A percentile compares a stretch with the other conserved stretches of the same genome.
Conservation (phyloP, 2,113 vertebrate species). For the Neomonachus schauinslandi region DNA sequence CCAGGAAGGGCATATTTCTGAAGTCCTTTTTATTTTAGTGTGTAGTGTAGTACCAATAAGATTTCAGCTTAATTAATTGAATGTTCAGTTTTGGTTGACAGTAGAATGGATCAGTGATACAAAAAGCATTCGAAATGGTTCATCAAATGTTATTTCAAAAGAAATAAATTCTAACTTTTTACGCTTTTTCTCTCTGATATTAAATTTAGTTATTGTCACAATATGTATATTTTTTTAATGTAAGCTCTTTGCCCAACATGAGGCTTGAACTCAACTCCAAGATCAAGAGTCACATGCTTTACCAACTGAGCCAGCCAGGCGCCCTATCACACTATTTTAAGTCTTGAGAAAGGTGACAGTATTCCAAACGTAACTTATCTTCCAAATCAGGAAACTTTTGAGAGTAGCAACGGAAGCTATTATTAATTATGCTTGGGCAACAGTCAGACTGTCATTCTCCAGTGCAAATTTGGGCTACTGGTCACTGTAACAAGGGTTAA, state of each 20-base stretch:
- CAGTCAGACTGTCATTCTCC: not conserved
- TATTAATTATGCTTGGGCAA: not conserved
- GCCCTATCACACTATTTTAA: not conserved
- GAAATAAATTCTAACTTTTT: not conserved
- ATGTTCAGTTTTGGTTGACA: not conserved
- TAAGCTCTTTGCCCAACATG: not conserved
- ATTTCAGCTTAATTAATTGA: not conserved
- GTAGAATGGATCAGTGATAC: not conserved
- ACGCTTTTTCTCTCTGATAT: not conserved
- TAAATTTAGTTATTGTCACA: not conserved
- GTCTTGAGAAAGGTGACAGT: not conserved
- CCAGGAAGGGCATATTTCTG: not conserved
- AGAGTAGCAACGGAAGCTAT: not conserved
- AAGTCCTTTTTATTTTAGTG: not conserved
- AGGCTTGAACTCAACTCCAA: not conserved
- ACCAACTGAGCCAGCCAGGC: constrained; percentile 86
- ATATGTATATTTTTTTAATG: not conserved
- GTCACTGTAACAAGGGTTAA: not conserved
- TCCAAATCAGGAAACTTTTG: not conserved
- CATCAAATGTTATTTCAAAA: not conserved
- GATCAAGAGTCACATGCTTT: constrained; percentile 77
- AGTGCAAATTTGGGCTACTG: not conserved
- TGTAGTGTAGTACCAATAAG: not conserved
- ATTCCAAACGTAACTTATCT: not conserved
- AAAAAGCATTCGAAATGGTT: not conserved